Conservation (phyloP, 1,140 invertebrate genomes). For the Zeugodacus cucurbitae region DNA sequence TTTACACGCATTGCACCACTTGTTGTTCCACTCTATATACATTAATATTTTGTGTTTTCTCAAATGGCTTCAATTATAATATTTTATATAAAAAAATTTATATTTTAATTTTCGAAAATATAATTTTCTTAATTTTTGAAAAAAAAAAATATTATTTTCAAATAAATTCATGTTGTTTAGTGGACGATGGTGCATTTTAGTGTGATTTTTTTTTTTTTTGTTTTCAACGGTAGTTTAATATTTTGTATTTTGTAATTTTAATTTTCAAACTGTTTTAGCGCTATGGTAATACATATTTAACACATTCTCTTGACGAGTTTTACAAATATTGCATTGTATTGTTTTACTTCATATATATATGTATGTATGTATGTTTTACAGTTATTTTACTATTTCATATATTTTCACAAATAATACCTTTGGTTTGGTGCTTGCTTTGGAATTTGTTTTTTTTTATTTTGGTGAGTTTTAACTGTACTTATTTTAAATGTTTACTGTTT, state of each 20-base stretch:
- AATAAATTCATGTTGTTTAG: neutral
- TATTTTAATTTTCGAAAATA: neutral
- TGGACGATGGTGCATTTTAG: too few species aligned
- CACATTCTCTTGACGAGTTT: constrained; percentile 34
- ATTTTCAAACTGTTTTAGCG: neutral
- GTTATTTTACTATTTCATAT: neutral
- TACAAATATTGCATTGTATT: constrained; percentile 17
- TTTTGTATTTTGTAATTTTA: neutral
- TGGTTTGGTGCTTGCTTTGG: neutral
- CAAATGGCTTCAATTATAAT: too few species aligned
- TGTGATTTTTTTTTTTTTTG: too few species aligned
- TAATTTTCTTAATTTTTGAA: neutral
- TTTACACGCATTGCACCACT: too few species aligned
- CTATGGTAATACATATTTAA: constrained; percentile 26
- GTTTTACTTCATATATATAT: too few species aligned
- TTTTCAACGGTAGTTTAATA: neutral
- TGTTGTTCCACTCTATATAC: too few species aligned
- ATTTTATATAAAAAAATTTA: too few species aligned
- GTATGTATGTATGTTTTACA: neutral
- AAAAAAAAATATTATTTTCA: neutral
- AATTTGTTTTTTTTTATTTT: neutral
- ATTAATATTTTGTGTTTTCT: too few species aligned
- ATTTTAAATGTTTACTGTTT: neutral
- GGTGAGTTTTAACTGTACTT: neutral
- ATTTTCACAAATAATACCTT: neutral